Percentiles rank a stretch among this genome's conserved stretches.
Evolutionary conservation across 53 echinoderm and acorn worm genomes (phyloP).

Genomic region (Holothuria leucospilota): DNA sequence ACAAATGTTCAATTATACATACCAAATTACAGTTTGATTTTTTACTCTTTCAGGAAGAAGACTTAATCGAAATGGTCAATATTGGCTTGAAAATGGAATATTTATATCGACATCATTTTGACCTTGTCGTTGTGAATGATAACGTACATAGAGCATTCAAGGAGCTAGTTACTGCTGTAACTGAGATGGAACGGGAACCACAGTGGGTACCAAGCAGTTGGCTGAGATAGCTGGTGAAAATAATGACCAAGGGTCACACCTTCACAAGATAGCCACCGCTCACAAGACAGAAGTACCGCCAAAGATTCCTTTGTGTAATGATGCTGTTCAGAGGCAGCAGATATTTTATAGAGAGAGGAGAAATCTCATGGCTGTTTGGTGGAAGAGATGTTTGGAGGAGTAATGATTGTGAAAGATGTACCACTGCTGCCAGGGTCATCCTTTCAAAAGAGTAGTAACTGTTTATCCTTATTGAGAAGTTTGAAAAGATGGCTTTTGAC

Average conservation of each 20-base stretch:
- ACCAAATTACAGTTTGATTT: not conserved
- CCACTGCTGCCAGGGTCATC: no score
- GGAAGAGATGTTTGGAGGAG: no score
- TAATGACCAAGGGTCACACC: not conserved
- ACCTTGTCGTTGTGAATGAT: constrained; percentile 82
- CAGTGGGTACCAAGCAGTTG: constrained; percentile 95
- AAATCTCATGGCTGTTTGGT: no score
- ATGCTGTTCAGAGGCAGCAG: no score
- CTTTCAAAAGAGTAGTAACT: not conserved
- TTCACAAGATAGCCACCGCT: no score
- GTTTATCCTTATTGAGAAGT: not conserved
- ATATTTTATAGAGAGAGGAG: no score
- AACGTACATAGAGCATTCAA: constrained; percentile 80
- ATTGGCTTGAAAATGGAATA: constrained; percentile 77
- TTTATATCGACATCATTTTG: constrained; percentile 90
- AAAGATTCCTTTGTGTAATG: no score
- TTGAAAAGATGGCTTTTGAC: not conserved
- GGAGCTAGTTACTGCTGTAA: constrained; percentile 74
- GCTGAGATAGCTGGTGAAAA: constrained; percentile 74
- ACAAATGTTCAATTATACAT: no score
- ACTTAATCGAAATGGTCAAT: constrained; percentile 85
- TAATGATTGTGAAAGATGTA: no score
- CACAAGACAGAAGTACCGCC: no score
- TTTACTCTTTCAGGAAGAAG: constrained; percentile 77
- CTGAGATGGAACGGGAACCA: constrained; percentile 76